Base-by-base conservation (phyloP, 2,888 invertebrate genomes). In the Ceramica pisi region DNA sequence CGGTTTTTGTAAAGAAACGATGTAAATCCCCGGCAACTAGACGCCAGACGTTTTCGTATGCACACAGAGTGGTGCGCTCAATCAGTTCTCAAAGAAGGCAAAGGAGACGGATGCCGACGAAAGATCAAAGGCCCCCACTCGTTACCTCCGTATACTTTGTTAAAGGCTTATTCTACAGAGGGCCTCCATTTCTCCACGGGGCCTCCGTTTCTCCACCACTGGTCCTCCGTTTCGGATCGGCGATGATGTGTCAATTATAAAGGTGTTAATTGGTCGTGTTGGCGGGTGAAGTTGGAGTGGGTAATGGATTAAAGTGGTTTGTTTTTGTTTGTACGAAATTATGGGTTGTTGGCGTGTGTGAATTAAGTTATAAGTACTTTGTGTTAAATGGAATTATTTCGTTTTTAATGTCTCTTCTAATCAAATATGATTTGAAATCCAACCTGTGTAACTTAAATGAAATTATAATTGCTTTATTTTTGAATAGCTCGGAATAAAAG, bases 11-110 rank as follows among this genome's bases (percentile, higher is more conserved):
- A 87, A 86, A 88, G 90, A 90, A 90, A 89, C 90, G 89, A 91
- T 90, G 89, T 87, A 90, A 92, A 93, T 92, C 89, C 88, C 79
- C 67, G 82, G 85, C 81, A 89, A 88, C 87, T 87, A 71, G 50
- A 86, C 82, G 87, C 87, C 87, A 89, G 91, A 91, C 91, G 91
- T 93, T 94, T 93, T 92, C 94, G 93, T 94, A 94, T 94, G 95
- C 94, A 94, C 92, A 94, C 90, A 93, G 92, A 91, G 91, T 88
- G 91, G 91, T 92, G 91, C 92, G 94, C 94, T 94, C 95, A 95
- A 95, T 95, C 95, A 95, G 93, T 89, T 93, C 89, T 93, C 94
- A 94, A 94, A 94, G 95, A 92, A 81, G 83, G 90, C 89, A 91
- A 92, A 91, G 90, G 91, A 92, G 91, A 91, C 89, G 91, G 89